phyloP scores from a whole-genome alignment of 2,797 vertebrate genomes.

The Macroramphosus scolopax region DNA sequence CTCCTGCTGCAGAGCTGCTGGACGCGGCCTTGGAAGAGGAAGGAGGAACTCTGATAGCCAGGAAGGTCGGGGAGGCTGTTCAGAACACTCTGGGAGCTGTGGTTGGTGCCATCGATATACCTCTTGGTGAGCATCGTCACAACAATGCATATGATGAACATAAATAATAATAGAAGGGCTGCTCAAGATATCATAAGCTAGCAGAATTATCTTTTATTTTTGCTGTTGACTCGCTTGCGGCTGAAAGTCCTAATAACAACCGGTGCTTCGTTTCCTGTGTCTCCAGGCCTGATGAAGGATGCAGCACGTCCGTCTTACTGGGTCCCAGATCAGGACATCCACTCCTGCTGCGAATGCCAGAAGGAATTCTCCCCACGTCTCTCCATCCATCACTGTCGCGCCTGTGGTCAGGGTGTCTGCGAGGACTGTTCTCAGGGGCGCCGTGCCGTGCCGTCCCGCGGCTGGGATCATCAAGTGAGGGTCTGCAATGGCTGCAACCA shows the following conservation, averaged over 20 bases:
- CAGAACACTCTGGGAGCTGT: conserved; percentile 96
- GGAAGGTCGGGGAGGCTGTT: conserved; percentile 95
- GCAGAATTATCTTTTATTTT: no score
- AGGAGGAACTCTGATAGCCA: conserved; percentile 91
- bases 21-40: conserved; percentile 85
- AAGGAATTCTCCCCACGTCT: conserved; percentile 91
- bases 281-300: conserved; percentile 90
- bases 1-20: conserved; percentile 68
- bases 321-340: conserved; percentile 97
- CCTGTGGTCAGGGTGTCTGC: conserved; percentile 97
- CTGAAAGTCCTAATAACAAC: neutral
- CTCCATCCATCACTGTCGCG: conserved; percentile 97
- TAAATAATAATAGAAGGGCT: no score
- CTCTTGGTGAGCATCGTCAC: conserved; percentile 83
- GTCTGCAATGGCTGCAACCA: conserved; percentile 93
- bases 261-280: neutral
- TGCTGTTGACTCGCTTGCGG: neutral
- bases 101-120: conserved; percentile 96
- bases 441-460: conserved; percentile 90
- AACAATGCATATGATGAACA: no score
- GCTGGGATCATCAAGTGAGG: conserved; percentile 97
- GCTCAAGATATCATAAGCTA: no score
- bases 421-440: conserved; percentile 91
- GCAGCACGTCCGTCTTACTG: conserved; percentile 95
- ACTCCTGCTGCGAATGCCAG: conserved; percentile 88